phyloP scores from a whole-genome alignment of 2,888 invertebrate genomes.

The Drosophila birchii region DNA sequence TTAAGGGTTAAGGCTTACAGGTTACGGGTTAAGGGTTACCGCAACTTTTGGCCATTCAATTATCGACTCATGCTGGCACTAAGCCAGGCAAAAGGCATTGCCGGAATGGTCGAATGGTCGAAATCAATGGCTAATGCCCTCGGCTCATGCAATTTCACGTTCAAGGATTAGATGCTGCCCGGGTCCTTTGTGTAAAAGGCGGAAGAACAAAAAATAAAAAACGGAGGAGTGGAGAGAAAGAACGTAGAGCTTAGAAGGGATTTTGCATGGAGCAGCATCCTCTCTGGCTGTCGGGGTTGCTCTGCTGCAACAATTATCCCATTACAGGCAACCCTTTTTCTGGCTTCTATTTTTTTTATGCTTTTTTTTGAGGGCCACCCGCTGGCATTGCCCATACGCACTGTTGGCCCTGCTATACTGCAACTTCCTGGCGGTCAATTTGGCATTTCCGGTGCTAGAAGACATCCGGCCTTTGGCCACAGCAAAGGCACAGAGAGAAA shows the following conservation, averaged over 20 bases:
- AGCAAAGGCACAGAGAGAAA: conserved; percentile 4
- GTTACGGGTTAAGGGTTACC: conserved; percentile 38
- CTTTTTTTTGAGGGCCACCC: conserved; percentile 35
- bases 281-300: conserved; percentile 24
- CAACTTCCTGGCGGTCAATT: conserved; percentile 84
- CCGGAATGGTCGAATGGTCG: conserved; percentile 41
- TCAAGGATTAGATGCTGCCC: conserved; percentile 58
- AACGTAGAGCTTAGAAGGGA: conserved; percentile 56
- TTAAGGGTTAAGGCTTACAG: conserved; percentile 1
- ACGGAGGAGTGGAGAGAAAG: no score
- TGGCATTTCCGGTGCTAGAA: conserved; percentile 79
- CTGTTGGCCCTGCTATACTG: conserved; percentile 52
- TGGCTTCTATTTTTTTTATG: not conserved
- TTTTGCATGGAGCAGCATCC: conserved; percentile 8
- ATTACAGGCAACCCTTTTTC: conserved; percentile 76
- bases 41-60: conserved; percentile 65
- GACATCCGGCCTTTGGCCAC: conserved; percentile 6
- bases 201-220: conserved; percentile 34
- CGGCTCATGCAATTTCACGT: conserved; percentile 75
- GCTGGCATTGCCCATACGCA: conserved; percentile 73
- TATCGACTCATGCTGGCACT: conserved; percentile 82
- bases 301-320: conserved; percentile 78
- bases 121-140: conserved; percentile 81
- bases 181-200: conserved; percentile 17
- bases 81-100: conserved; percentile 55